Evolutionary conservation across 2,113 vertebrate species (phyloP).

Genomic region (Rhagologus leucostigma): DNA sequence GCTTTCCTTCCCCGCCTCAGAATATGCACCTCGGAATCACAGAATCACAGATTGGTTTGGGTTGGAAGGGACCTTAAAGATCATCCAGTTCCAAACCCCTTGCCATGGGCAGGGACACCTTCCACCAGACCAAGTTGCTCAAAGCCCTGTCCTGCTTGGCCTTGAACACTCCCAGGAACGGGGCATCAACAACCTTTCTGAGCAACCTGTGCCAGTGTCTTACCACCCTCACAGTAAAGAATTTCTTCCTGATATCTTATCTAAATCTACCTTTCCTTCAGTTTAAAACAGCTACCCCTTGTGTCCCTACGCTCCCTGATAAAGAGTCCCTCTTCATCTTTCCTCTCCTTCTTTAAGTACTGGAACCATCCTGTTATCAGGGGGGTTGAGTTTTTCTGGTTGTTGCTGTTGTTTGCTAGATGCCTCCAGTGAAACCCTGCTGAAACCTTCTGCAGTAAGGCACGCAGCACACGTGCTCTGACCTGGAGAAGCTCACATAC

Average conservation of each 20-base stretch:
- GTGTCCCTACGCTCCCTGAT: not conserved
- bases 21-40: rapidly evolving
- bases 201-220: not conserved
- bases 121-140: not conserved
- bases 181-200: not conserved
- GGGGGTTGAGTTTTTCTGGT: not conserved
- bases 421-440: not conserved
- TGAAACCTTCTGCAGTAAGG: not conserved
- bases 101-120: not conserved
- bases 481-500: not conserved
- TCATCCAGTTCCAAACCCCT: rapidly evolving
- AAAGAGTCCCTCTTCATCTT: not conserved
- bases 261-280: not conserved
- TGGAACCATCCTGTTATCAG: not conserved
- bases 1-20: not conserved
- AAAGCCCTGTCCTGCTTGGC: not conserved
- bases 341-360: not conserved
- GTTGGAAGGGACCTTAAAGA: not conserved
- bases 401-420: not conserved
- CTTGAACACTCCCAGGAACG: not conserved
- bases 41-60: not conserved
- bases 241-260: not conserved
- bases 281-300: not conserved
- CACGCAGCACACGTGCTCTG: not conserved
- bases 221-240: not conserved